phyloP scores from a whole-genome alignment of 2,113 vertebrate species.

The Caretta caretta region DNA sequence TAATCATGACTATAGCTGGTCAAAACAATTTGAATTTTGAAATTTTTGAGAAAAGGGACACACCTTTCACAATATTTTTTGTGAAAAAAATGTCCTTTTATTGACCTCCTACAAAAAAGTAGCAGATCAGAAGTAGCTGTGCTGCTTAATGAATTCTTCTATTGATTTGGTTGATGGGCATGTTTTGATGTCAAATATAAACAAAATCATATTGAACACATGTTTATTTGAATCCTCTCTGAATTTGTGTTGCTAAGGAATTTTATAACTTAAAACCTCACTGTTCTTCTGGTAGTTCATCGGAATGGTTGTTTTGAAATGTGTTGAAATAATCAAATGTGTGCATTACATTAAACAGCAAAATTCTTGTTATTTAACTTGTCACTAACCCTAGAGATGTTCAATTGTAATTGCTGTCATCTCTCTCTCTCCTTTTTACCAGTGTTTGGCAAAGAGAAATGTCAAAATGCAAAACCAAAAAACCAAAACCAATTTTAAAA shows the following conservation, averaged over 20 bases:
- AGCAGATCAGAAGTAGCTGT: not conserved
- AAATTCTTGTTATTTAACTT: conserved; percentile 10
- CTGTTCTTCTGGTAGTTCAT: not conserved
- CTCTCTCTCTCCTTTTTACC: not conserved
- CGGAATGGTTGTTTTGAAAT: conserved; percentile 15
- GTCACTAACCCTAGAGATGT: not conserved
- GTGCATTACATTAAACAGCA: not conserved
- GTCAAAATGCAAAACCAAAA: not conserved
- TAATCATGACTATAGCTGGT: not conserved
- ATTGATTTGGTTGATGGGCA: not conserved
- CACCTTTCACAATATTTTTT: not conserved
- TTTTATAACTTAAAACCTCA: not conserved
- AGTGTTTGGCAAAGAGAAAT: not conserved
- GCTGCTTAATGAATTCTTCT: not conserved
- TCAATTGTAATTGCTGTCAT: not conserved
- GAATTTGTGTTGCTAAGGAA: not conserved
- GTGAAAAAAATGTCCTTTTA: not conserved
- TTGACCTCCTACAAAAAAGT: not conserved
- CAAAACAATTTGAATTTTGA: not conserved
- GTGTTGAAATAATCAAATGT: not conserved
- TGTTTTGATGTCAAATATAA: not conserved
- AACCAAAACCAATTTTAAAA: not conserved
- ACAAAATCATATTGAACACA: not conserved
- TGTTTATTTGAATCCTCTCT: not conserved
- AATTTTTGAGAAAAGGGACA: not conserved